Evolutionary conservation across 2,113 vertebrate genomes (phyloP).

Genomic region (Desmodus rotundus): DNA sequence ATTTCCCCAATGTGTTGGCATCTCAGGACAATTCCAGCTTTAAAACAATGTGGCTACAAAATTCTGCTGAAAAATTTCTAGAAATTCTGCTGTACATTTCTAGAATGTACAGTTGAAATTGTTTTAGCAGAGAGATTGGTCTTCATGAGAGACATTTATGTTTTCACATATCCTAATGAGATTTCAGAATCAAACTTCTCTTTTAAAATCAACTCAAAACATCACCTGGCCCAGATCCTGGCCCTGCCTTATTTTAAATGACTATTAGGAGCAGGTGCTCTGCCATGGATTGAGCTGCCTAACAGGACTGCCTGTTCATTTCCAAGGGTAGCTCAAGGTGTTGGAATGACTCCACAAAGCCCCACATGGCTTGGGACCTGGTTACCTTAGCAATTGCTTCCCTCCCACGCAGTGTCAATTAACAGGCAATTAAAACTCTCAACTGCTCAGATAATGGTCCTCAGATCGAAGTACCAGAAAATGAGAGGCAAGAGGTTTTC

Average conservation of each 20-base stretch:
- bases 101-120: not conserved
- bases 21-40: not conserved
- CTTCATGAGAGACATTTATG: not conserved
- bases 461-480: not conserved
- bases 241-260: not conserved
- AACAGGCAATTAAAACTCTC: constrained; percentile 62
- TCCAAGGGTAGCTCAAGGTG: constrained; percentile 59
- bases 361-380: constrained; percentile 50
- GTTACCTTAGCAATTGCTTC: constrained; percentile 39
- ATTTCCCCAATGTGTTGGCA: not conserved
- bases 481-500: not conserved
- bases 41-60: not conserved
- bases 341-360: constrained; percentile 3
- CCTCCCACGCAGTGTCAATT: constrained; percentile 37
- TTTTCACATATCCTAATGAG: constrained; percentile 8
- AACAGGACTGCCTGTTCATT: not conserved
- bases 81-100: no score
- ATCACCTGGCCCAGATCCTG: no score
- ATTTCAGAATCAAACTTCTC: constrained; percentile 17
- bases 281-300: not conserved
- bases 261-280: not conserved
- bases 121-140: not conserved
- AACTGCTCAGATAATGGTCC: constrained; percentile 2
- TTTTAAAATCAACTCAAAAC: not conserved
- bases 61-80: not conserved